These are phyloP conservation scores for Girardinichthys multiradiatus DNA, from an alignment of 2,113 vertebrate genomes.

Conservation along the genomic window DNA sequence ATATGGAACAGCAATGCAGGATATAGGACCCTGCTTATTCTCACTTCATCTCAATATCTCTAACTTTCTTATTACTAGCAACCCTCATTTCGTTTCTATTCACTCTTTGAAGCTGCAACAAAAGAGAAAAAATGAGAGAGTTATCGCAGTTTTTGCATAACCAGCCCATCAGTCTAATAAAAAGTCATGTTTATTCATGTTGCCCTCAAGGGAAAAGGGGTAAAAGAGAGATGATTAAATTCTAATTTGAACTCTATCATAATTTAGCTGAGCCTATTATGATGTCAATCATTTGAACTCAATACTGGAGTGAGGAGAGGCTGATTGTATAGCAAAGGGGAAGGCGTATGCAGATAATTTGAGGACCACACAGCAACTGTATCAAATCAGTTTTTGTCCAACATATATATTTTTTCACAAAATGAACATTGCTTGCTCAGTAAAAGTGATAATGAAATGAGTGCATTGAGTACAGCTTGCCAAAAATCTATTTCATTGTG, in stretches of 20 bases:
- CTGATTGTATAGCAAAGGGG: constrained; percentile 35
- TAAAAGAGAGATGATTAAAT: constrained; percentile 78
- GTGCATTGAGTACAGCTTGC: constrained; percentile 20
- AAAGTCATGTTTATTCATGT: constrained; percentile 79
- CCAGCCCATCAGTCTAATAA: constrained; percentile 63
- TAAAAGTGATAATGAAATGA: constrained; percentile 42
- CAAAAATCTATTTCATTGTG: constrained; percentile 30
- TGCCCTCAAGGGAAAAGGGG: constrained; percentile 67
- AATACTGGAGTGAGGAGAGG: constrained; percentile 49
- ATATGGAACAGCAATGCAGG: constrained; percentile 26
- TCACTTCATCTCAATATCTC: constrained; percentile 46
- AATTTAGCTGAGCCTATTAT: constrained; percentile 78
- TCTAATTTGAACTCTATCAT: constrained; percentile 82
- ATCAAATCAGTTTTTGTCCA: constrained; percentile 66
- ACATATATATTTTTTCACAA: constrained; percentile 57
- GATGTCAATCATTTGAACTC: constrained; percentile 77
- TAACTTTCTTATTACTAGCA: constrained; percentile 41
- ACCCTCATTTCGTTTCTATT: constrained; percentile 25
- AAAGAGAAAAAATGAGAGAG: constrained; percentile 63
- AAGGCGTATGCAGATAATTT: constrained; percentile 64
- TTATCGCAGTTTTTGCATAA: constrained; percentile 73
- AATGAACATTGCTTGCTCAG: constrained; percentile 52
- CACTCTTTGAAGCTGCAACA: constrained; percentile 67
- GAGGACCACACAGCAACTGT: constrained; percentile 60
- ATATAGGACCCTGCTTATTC: constrained; percentile 23